Conservation (phyloP, 2,797 vertebrate genomes). For the Champsocephalus esox region DNA sequence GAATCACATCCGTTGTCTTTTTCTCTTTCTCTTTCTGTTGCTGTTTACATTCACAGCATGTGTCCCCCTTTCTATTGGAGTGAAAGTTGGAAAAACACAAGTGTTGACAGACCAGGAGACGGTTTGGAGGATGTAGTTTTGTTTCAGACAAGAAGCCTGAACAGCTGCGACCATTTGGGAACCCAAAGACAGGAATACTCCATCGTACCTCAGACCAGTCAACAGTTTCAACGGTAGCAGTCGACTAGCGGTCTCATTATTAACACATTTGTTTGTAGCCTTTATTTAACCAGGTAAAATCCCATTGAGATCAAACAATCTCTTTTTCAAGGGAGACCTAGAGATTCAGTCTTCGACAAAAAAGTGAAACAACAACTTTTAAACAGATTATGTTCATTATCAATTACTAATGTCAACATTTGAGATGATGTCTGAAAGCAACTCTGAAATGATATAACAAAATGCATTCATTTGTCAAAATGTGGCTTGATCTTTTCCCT, state of each 20-base stretch:
- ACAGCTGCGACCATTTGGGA: conserved; percentile 59
- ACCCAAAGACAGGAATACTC: conserved; percentile 25
- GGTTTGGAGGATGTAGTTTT: conserved; percentile 37
- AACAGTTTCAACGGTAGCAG: conserved; percentile 33
- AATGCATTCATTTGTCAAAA: not conserved
- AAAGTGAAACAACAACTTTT: conserved; percentile 15
- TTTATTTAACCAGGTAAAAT: too few species aligned
- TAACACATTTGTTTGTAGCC: conserved; percentile 13
- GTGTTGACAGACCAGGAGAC: conserved; percentile 51
- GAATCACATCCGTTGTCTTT: conserved; percentile 71
- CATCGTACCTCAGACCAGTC: conserved; percentile 6
- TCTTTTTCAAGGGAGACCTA: too few species aligned
- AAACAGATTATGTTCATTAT: conserved; percentile 42
- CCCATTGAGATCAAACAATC: too few species aligned
- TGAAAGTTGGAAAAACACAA: conserved; percentile 58
- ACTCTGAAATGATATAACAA: conserved; percentile 6
- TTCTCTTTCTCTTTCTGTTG: conserved; percentile 64
- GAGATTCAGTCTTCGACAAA: conserved; percentile 20
- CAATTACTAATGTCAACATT: conserved; percentile 2
- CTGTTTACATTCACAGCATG: conserved; percentile 76
- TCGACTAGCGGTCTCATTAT: conserved; percentile 14
- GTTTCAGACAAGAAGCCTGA: conserved; percentile 47
- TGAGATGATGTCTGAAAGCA: not conserved
- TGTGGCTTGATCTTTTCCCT: not conserved
- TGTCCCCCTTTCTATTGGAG: conserved; percentile 61